A percentile compares a stretch with the other conserved stretches of the same genome.
These are phyloP conservation scores for Australoheros facetus DNA, from an alignment of 2,797 vertebrate genomes.

Conservation along the genomic window DNA sequence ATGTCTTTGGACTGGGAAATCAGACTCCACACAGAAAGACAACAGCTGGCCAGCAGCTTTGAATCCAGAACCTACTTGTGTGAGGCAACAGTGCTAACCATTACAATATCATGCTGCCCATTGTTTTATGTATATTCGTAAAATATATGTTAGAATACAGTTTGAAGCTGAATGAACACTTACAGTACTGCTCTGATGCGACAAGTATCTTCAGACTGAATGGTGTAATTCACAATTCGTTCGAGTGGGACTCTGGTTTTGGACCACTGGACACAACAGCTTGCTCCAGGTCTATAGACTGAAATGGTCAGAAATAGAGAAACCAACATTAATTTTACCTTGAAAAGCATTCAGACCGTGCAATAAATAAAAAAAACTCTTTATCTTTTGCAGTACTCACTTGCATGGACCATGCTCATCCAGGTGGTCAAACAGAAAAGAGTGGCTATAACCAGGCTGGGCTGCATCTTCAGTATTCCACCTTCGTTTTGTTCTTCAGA, in stretches of 20 bases:
- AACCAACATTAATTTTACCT: background rate
- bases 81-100: too few relatives aligned
- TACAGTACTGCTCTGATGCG: constrained; percentile 52
- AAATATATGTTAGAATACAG: background rate
- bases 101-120: background rate
- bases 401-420: constrained; percentile 29
- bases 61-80: background rate
- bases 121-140: background rate
- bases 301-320: constrained; percentile 11
- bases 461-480: constrained; percentile 47
- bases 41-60: background rate
- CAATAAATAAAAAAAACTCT: background rate
- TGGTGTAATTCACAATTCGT: constrained; percentile 36
- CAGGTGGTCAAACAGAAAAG: constrained; percentile 54
- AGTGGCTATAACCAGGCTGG: constrained; percentile 1
- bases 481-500: background rate
- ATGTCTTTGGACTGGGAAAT: background rate
- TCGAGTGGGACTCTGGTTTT: accelerated
- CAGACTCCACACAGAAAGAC: background rate
- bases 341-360: background rate
- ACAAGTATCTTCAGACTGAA: constrained; percentile 47
- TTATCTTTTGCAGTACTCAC: constrained; percentile 53
- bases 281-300: background rate
- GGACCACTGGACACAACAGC: background rate
- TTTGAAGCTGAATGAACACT: constrained; percentile 32